These are phyloP conservation scores for Tiphia femorata DNA, from an alignment of 2,888 invertebrate genomes.

Conservation along the genomic window DNA sequence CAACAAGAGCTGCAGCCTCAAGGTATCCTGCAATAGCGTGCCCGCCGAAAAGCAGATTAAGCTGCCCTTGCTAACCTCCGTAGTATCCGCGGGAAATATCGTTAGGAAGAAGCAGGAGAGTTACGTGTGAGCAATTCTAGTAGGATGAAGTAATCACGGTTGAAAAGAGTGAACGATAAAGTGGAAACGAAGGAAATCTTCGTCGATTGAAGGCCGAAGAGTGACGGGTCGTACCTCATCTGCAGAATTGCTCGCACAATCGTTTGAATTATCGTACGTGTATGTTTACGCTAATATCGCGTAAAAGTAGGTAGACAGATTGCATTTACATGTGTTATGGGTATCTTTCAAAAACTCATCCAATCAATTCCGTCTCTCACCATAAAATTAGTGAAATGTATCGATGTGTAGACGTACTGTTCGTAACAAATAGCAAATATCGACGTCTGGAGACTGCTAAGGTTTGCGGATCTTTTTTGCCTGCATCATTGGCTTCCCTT, in stretches of 20 bases:
- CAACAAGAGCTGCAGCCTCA: constrained; percentile 61
- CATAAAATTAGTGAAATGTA: too few species aligned
- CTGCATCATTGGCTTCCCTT: too few species aligned
- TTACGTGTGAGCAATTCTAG: constrained; percentile 57
- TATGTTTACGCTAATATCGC: neutral
- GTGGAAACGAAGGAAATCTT: neutral
- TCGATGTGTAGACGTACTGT: too few species aligned
- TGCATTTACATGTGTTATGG: too few species aligned
- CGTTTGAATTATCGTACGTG: neutral
- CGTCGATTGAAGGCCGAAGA: neutral
- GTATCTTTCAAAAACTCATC: too few species aligned
- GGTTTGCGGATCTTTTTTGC: too few species aligned
- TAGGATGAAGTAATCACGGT: neutral
- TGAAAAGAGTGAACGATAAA: neutral
- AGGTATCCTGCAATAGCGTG: constrained; percentile 42
- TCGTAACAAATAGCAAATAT: too few species aligned
- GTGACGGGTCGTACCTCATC: too few species aligned
- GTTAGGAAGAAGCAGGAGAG: constrained; percentile 58
- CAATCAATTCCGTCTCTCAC: too few species aligned
- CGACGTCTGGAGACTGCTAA: too few species aligned
- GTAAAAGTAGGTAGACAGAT: too few species aligned
- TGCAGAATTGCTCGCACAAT: too few species aligned
- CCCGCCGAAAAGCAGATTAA: constrained; percentile 49
- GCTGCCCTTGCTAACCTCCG: constrained; percentile 51
- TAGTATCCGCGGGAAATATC: constrained; percentile 50